Base-by-base conservation (phyloP, 2,888 invertebrate genomes). In the Agrochola macilenta region DNA sequence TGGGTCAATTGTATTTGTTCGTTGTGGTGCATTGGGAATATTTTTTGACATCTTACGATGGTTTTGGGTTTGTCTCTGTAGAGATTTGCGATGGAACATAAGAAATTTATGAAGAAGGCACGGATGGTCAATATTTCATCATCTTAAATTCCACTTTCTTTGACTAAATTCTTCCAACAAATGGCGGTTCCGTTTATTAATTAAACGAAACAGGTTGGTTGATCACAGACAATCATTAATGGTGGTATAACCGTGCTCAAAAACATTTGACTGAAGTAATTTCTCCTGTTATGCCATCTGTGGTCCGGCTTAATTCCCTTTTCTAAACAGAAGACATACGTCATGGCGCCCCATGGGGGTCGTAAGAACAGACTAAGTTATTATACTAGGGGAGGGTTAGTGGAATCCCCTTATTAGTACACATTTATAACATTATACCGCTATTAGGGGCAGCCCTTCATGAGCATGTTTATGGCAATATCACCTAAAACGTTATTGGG, bases 1-100 rank as follows among this genome's bases (percentile, higher is more conserved):
- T 93, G 79, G 93, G 93, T 91, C 93, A 92, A 90, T 89, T 87
- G 86, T 90, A 86, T 89, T 89, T 88, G 85, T 83, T 89, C 79
- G 70, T 69, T 79, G 71, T 81, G 77, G 83, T 86, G 86, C 81
- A 83, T 79, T 77, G 79, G 69, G 69, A 83, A 83, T 82, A 82
- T 78, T 84, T 76, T 83, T 76, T 76, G 86, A 79, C 61, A 49
- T 66, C 49, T 64, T 70, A n/a, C 11, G 74, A 69, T 39, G 46
- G 52, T 64, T 69, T 68, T 66, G 74, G 63, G 30, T 71, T n/a
- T 49, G 60, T 57, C 49, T 68, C 61, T 82, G 26, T 8, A 68
- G 57, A 52, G 63, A 80, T 79, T 76, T 70, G 52, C 2, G 23
- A 23, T 4, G 1, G n/a, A 54, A 69, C 12, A 65, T 52, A 64